Evolutionary conservation across 2,797 vertebrate genomes (phyloP).

Genomic region (Pempheris klunzingeri): DNA sequence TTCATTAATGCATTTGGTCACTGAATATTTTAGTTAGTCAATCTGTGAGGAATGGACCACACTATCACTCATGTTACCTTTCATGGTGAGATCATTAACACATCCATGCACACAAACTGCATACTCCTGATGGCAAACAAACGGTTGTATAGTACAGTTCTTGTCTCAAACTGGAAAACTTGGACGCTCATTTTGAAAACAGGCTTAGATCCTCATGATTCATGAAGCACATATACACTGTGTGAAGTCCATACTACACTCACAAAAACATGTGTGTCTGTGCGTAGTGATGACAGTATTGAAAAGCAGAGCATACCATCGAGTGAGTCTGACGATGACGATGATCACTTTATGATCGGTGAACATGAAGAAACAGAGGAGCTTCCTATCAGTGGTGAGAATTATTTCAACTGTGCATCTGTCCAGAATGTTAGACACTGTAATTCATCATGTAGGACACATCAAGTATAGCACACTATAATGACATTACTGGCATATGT

Average conservation of each 20-base stretch:
- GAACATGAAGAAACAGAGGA: slow-evolving; percentile 37
- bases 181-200: not conserved
- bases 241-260: slow-evolving; percentile 5
- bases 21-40: slow-evolving; percentile 3
- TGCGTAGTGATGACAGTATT: slow-evolving; percentile 60
- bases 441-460: not conserved
- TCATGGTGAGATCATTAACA: not conserved
- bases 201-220: not conserved
- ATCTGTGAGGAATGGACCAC: no score
- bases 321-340: slow-evolving; percentile 32
- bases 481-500: slow-evolving; percentile 14
- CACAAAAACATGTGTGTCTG: slow-evolving; percentile 22
- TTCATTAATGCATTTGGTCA: not conserved
- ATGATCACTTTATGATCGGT: slow-evolving; percentile 16
- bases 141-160: not conserved
- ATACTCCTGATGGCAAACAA: not conserved
- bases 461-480: not conserved
- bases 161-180: no score
- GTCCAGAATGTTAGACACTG: not conserved
- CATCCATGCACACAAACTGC: not conserved
- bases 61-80: not conserved
- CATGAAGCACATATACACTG: not conserved
- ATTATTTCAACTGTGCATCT: not conserved
- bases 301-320: slow-evolving; percentile 38
- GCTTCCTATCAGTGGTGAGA: slow-evolving; percentile 76